Evolutionary conservation across 2,888 invertebrate genomes (phyloP), one percentile per base, ranked within the genome.

Genomic region (Callyntrura guangdongensis): DNA sequence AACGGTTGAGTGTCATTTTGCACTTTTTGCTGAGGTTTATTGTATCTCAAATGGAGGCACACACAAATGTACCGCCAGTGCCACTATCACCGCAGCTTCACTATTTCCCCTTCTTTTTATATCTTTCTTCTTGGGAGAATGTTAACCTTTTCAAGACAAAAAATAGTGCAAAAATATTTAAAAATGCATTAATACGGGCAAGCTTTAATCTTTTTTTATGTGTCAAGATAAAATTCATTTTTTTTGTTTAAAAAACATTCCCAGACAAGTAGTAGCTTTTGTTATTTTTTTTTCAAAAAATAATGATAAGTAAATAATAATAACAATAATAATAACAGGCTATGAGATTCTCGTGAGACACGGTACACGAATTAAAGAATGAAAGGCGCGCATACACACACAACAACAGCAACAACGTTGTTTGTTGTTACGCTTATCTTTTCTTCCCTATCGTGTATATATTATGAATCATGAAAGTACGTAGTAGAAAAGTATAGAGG

Each of bases 341-440:
- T 14, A n/a, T n/a, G 79, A 25, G 59, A 17, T 84, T 84, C 67
- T 84, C 83, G 53, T 84, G 83, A 84, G 83, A 84, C 72, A 72
- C 45, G 49, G 17, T 47, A 82, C 61, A 47, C 8, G 8, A 61
- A 8, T 9, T 61, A 20, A 61, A 20, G 9, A 61, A 72, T 36
- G 36, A 36, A 36, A 36, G 36, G 36, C 36, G 36, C 36, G 36
- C n/a, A 79, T 36, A 83, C 22, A 47, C 22, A 67, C 11, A 17
- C 20, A 36, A 77, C 53, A 49, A 27, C n/a, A n/a, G n/a, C n/a
- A n/a, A n/a, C n/a, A n/a, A n/a, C n/a, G n/a, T n/a, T 14, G 14
- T 69, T 8, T n/a, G n/a, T 27, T 69, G 14, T 12, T 36, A 36
- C 36, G 14, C n/a, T 69, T 36, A 69, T 69, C 69, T 69, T n/a